A percentile compares a stretch with the other conserved stretches of the same genome.
These are phyloP conservation scores for Mustelus asterias DNA, from an alignment of 2,113 vertebrate genomes.

Conservation along the genomic window DNA sequence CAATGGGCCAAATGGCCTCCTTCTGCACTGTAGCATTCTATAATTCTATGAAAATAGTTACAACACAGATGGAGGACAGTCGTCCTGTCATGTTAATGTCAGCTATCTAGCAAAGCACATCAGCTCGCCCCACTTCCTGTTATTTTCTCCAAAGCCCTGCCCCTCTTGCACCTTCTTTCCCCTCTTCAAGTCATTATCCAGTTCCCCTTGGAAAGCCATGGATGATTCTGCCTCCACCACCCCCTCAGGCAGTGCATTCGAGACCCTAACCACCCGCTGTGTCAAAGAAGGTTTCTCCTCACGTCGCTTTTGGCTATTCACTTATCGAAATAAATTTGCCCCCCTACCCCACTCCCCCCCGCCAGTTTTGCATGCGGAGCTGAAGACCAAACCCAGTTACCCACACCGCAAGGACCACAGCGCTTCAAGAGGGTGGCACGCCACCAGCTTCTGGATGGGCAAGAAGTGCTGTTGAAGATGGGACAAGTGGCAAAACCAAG, in stretches of 20 bases:
- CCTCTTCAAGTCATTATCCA: background rate
- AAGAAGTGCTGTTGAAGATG: background rate
- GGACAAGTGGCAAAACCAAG: background rate
- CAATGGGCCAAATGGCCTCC: too few relatives aligned
- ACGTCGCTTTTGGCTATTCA: background rate
- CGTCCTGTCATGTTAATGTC: too few relatives aligned
- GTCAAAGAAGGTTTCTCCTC: background rate
- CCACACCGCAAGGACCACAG: background rate
- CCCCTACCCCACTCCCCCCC: too few relatives aligned
- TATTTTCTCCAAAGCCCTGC: background rate
- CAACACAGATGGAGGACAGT: background rate
- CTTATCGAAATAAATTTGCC: background rate
- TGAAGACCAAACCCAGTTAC: background rate
- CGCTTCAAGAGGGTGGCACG: background rate
- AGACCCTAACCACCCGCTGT: background rate
- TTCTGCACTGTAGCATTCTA: too few relatives aligned
- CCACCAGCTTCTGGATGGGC: background rate
- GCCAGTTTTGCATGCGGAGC: background rate
- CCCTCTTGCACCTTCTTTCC: background rate
- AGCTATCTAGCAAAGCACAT: background rate
- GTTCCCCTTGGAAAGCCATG: background rate
- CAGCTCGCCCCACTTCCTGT: background rate
- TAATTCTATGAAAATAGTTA: background rate
- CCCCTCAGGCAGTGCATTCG: background rate
- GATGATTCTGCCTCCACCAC: background rate